Percentiles rank a stretch among this genome's conserved stretches.
Conservation (phyloP, 37 sponge, comb jelly and placozoan genomes). For the Cladorhizidae sp. region DNA sequence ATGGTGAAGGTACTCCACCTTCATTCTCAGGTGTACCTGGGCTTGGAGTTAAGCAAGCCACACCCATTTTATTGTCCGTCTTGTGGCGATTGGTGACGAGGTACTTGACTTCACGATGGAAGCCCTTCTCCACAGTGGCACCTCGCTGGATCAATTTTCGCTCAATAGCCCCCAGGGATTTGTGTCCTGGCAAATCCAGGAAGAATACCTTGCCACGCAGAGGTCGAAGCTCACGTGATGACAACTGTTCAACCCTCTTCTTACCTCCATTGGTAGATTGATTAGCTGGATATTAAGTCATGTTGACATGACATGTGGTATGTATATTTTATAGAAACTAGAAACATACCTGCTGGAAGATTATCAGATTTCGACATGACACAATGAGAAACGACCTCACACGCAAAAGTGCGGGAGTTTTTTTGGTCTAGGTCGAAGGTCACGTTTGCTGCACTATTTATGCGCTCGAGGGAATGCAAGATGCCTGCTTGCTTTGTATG, state of each 20-base stretch:
- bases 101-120: constrained; percentile 48
- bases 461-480: too few relatives aligned
- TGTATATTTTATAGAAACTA: too few relatives aligned
- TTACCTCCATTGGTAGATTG: neutral
- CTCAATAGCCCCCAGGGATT: constrained; percentile 12
- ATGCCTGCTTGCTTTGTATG: too few relatives aligned
- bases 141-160: constrained; percentile 47
- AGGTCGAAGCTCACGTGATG: neutral
- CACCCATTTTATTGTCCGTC: neutral
- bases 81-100: constrained; percentile 45
- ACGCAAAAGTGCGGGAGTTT: too few relatives aligned
- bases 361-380: too few relatives aligned
- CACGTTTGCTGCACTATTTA: too few relatives aligned
- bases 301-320: too few relatives aligned
- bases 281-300: too few relatives aligned
- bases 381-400: too few relatives aligned
- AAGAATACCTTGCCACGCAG: constrained; percentile 52
- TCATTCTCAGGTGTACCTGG: constrained; percentile 34
- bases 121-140: constrained; percentile 33
- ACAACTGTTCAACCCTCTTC: neutral
- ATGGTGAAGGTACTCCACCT: constrained; percentile 21
- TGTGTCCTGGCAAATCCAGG: constrained; percentile 60
- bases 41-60: constrained; percentile 16
- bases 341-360: too few relatives aligned
- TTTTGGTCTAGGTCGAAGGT: too few relatives aligned